phyloP scores from a whole-genome alignment of 2,797 vertebrate species.

The Cetoscarus ocellatus region DNA sequence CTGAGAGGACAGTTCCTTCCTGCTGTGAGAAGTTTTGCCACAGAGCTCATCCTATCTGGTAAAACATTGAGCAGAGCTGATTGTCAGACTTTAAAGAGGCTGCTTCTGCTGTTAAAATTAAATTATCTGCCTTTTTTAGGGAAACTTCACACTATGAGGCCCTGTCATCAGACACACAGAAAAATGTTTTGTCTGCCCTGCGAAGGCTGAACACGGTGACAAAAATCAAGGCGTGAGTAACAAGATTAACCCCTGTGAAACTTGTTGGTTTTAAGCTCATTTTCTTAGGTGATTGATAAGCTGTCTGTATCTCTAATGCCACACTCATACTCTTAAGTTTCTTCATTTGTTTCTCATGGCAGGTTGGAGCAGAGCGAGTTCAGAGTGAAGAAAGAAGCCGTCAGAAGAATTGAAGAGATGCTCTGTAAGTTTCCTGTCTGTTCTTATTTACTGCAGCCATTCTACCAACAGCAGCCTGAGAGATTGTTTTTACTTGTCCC shows the following conservation, averaged over 20 bases:
- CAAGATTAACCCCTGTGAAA: slow-evolving; percentile 37
- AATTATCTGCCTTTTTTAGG: slow-evolving; percentile 70
- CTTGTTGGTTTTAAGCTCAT: slow-evolving; percentile 61
- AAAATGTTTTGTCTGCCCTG: slow-evolving; percentile 89
- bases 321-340: not conserved
- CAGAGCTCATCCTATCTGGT: slow-evolving; percentile 90
- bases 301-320: slow-evolving; percentile 24
- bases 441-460: not conserved
- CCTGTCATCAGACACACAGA: slow-evolving; percentile 92
- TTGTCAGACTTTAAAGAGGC: not conserved
- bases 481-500: not conserved
- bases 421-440: slow-evolving; percentile 69
- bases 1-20: slow-evolving; percentile 87
- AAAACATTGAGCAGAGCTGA: slow-evolving; percentile 5
- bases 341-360: slow-evolving; percentile 14
- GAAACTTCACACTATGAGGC: slow-evolving; percentile 88
- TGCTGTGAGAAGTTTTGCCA: slow-evolving; percentile 83
- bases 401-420: slow-evolving; percentile 67
- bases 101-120: not conserved
- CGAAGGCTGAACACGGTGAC: slow-evolving; percentile 83
- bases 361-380: slow-evolving; percentile 77
- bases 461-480: slow-evolving; percentile 7
- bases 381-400: slow-evolving; percentile 71
- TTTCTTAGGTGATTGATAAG: slow-evolving; percentile 36
- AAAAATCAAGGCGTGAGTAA: slow-evolving; percentile 88